Conservation (phyloP, 2,888 invertebrate species). For the Drosophila recens region DNA sequence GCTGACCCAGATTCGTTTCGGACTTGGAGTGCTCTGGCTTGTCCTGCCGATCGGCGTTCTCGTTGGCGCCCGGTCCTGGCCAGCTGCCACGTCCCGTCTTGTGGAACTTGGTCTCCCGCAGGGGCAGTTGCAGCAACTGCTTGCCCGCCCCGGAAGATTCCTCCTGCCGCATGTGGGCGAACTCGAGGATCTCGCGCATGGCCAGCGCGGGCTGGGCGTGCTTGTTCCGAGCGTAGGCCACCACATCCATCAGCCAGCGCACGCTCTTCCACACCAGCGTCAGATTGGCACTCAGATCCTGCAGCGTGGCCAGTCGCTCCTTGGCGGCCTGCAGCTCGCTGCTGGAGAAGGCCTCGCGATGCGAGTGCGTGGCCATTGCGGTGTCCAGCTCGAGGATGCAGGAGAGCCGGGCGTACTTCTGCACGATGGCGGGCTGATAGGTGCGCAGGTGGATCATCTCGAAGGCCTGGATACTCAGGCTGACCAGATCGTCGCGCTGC, state of each 20-base stretch:
- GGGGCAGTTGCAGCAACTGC: constrained; percentile 83
- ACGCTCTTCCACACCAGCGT: constrained; percentile 97
- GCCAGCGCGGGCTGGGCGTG: constrained; percentile 84
- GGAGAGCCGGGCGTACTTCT: constrained; percentile 96
- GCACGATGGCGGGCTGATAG: constrained; percentile 95
- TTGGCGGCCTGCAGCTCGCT: constrained; percentile 94
- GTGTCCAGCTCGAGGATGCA: constrained; percentile 97
- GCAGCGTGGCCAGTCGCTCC: constrained; percentile 92
- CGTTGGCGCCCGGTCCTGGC: constrained; percentile 89
- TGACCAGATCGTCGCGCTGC: constrained; percentile 93
- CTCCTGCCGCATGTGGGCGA: constrained; percentile 71
- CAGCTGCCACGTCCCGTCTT: constrained; percentile 92
- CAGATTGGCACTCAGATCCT: constrained; percentile 93
- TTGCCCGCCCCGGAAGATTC: constrained; percentile 50
- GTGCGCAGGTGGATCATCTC: constrained; percentile 98
- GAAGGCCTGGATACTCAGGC: constrained; percentile 96
- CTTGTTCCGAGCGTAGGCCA: constrained; percentile 96
- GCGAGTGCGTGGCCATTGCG: constrained; percentile 95
- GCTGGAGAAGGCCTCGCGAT: constrained; percentile 97
- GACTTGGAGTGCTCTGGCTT: constrained; percentile 92
- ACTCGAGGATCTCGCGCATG: constrained; percentile 84
- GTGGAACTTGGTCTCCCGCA: constrained; percentile 90
- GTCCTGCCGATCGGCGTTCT: constrained; percentile 34
- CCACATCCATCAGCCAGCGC: constrained; percentile 98
- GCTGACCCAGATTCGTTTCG: constrained; percentile 88